phyloP scores from a whole-genome alignment of 1,140 invertebrate species.

The Solen grandis region DNA sequence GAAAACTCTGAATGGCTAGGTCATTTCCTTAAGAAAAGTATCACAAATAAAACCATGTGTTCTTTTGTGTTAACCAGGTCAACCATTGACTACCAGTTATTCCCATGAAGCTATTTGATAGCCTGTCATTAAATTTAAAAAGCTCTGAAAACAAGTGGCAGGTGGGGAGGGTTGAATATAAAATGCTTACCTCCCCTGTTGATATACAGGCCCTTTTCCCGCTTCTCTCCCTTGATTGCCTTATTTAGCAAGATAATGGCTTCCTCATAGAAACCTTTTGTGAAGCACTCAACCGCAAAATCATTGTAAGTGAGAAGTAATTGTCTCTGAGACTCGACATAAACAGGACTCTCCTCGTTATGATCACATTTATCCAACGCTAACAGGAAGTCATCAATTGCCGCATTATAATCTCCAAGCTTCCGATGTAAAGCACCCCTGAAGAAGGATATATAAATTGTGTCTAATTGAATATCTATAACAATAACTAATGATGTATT shows the following conservation, averaged over 20 bases:
- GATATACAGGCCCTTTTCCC: slow-evolving; percentile 79
- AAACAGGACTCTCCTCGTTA: slow-evolving; percentile 72
- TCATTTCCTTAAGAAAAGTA: no score
- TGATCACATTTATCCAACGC: slow-evolving; percentile 80
- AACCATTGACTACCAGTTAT: no score
- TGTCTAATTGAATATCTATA: no score
- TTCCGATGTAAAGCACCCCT: slow-evolving; percentile 78
- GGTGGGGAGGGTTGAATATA: no score
- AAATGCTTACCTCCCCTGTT: slow-evolving; percentile 78
- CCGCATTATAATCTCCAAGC: slow-evolving; percentile 78
- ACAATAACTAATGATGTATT: no score
- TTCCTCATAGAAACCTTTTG: slow-evolving; percentile 78
- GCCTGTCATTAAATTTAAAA: no score
- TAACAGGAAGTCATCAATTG: slow-evolving; percentile 80
- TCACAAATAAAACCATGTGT: no score
- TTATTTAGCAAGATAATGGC: slow-evolving; percentile 79
- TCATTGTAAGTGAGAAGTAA: slow-evolving; percentile 80
- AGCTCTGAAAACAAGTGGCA: no score
- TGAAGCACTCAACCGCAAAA: slow-evolving; percentile 80
- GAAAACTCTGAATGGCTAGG: no score
- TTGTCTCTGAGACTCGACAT: slow-evolving; percentile 77
- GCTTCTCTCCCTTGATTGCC: slow-evolving; percentile 80
- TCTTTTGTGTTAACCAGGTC: no score
- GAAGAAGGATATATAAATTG: no score
- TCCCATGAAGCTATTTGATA: no score